phyloP scores from a whole-genome alignment of 2,888 invertebrate genomes.

The Amphipoea lucens region DNA sequence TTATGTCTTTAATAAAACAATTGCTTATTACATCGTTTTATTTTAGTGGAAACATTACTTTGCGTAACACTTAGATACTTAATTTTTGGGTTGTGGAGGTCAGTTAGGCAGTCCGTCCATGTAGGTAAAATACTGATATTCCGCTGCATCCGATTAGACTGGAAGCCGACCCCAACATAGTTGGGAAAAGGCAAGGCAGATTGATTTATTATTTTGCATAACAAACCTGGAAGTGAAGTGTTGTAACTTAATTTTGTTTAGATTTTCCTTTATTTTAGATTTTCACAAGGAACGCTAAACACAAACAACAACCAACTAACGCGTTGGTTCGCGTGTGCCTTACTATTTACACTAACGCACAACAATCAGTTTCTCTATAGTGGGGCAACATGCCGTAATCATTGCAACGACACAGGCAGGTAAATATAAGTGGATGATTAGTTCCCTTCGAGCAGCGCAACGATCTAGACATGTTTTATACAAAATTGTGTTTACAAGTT shows the following conservation, averaged over 20 bases:
- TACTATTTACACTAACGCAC: background rate
- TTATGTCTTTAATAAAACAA: constrained; percentile 90
- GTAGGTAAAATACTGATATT: background rate
- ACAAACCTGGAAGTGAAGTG: background rate
- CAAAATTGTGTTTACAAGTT: constrained; percentile 37
- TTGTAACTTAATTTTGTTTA: background rate
- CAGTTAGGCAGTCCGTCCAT: background rate
- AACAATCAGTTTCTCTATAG: constrained; percentile 25
- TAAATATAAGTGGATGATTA: constrained; percentile 16
- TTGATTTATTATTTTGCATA: background rate
- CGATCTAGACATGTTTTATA: constrained; percentile 29
- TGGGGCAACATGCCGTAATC: constrained; percentile 23
- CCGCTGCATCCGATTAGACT: background rate
- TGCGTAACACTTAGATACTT: background rate
- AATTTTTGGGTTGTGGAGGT: background rate
- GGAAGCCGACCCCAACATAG: background rate
- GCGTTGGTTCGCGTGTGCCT: constrained; percentile 15
- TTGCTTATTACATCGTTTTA: constrained; percentile 83
- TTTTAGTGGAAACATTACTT: constrained; percentile 58
- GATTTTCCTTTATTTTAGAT: background rate
- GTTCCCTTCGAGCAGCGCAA: constrained; percentile 28
- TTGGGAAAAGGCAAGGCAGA: background rate
- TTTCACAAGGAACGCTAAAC: background rate
- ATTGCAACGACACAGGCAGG: constrained; percentile 13
- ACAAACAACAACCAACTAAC: background rate